These are phyloP conservation scores for Margarornis squamiger DNA, from an alignment of 2,797 vertebrate species.

Conservation along the genomic window DNA sequence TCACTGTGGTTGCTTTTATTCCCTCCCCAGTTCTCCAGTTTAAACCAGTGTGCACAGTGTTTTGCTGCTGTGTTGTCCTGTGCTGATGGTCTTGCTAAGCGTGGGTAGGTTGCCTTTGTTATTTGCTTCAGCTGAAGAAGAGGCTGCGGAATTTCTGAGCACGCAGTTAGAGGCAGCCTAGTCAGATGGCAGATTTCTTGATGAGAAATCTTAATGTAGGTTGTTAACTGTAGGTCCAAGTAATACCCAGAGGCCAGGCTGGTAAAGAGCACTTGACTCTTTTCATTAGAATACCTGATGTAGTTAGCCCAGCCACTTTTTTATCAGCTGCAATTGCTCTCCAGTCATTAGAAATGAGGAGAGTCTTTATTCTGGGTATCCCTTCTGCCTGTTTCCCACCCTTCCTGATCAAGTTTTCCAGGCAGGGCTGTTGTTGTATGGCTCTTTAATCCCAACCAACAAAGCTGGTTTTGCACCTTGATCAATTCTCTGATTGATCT, in stretches of 20 bases:
- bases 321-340: background rate
- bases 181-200: background rate
- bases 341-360: background rate
- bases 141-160: background rate
- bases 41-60: background rate
- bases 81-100: background rate
- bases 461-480: background rate
- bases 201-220: background rate
- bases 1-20: background rate
- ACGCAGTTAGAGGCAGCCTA: background rate
- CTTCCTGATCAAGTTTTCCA: background rate
- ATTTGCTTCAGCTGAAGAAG: background rate
- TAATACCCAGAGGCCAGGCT: constrained; percentile 2
- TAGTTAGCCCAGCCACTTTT: background rate
- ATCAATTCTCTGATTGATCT: background rate
- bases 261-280: background rate
- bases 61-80: background rate
- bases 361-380: background rate
- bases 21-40: background rate
- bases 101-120: background rate
- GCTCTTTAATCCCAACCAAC: background rate
- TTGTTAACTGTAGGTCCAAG: background rate
- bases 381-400: background rate
- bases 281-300: background rate
- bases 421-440: background rate